Evolutionary conservation across 2,113 vertebrate species (phyloP), one percentile per base, ranked within the genome.

Genomic region (Dissostichus mawsoni): DNA sequence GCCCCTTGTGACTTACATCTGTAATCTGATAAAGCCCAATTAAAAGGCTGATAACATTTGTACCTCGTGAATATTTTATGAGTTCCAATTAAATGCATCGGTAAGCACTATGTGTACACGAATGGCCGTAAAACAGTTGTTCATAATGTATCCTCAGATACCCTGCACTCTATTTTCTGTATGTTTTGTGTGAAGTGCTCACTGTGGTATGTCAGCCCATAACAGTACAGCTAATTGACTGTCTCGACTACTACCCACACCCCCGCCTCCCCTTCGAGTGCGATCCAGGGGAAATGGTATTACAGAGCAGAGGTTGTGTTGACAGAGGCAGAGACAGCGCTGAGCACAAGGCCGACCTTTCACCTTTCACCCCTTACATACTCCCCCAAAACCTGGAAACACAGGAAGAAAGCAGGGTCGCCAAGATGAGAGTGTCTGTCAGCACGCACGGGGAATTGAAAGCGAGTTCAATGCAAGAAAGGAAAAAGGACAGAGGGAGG

Each of bases 231-330:
- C 79, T 92, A 92, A 91, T 88, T 82, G 81, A 88, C 81, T 78
- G 62, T 80, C 85, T 61, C 88, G 73, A 79, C 84, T 47, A 12
- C 71, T 47, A 71, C 75, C 69, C 80, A 11, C 36, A 48, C 59
- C 66, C 8, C 53, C 56, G 7, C 56, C 59, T 5, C 65, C 25
- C 68, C 48, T 74, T 69, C 76, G 33, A 41, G 58, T 62, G 56
- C 56, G 85, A 90, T 90, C 76, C 76, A 70, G 87, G 77, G 83
- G 78, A 88, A 90, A 87, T 64, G 68, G 50, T 78, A 82, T 93
- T 80, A 84, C 79, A 66, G 86, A 92, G 81, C 89, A 92, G 90
- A 91, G 90, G 90, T 84, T 86, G 92, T 92, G 93, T 92, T 94
- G 93, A 94, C 89, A 92, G 91, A 90, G 85, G 36, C 89, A 17